Evolutionary conservation across 1,140 invertebrate species (phyloP).

Genomic region (Delia radicum): DNA sequence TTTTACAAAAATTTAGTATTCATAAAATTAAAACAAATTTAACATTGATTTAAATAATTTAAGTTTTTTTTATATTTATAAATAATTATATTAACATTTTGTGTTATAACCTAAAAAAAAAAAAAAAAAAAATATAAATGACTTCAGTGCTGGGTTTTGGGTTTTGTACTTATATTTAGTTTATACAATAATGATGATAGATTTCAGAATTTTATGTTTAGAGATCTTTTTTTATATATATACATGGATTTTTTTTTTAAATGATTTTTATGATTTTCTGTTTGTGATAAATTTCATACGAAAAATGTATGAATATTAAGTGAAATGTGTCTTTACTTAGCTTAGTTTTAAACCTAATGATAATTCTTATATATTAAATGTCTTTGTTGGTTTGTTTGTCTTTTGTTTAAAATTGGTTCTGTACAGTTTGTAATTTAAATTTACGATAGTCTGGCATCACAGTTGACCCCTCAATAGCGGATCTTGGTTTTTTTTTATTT

Average conservation of each 20-base stretch:
- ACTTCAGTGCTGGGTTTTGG: constrained; percentile 20
- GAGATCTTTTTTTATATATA: background rate
- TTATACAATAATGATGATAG: background rate
- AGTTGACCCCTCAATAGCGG: background rate
- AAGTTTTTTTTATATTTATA: background rate
- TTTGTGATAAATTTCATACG: background rate
- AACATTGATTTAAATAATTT: constrained; percentile 31
- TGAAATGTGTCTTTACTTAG: background rate
- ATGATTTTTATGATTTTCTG: too few relatives aligned
- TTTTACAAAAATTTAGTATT: background rate
- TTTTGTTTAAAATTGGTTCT: constrained; percentile 7
- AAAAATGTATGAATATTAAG: background rate
- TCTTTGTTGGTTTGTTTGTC: constrained; percentile 21
- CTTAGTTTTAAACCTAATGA: background rate
- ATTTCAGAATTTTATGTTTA: background rate
- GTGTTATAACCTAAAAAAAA: background rate
- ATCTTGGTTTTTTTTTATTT: constrained; percentile 28
- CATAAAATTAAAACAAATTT: constrained; percentile 30
- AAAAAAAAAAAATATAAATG: background rate
- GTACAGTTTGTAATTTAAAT: background rate
- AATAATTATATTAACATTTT: background rate
- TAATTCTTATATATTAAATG: constrained; percentile 1
- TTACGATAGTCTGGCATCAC: constrained; percentile 20
- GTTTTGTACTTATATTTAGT: background rate
- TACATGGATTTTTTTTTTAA: too few relatives aligned